Evolutionary conservation across 1,140 invertebrate genomes (phyloP).

Genomic region (Scylla paramamosain): DNA sequence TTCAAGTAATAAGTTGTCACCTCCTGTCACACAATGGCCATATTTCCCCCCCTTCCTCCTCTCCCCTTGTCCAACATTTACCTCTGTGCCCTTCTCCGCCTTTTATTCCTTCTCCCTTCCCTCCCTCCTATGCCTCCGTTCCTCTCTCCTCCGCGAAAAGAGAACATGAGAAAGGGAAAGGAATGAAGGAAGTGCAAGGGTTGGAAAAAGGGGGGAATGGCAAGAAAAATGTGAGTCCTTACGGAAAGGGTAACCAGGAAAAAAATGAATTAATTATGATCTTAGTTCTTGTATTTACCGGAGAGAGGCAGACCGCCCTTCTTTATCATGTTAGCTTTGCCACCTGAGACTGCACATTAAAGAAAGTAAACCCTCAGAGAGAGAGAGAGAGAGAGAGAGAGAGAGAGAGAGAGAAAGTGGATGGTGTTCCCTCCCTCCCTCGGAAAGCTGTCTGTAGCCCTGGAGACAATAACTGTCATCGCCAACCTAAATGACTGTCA

Average conservation of each 20-base stretch:
- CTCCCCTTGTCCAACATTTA: not conserved
- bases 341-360: too few species aligned
- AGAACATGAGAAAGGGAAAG: not conserved
- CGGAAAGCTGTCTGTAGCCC: not conserved
- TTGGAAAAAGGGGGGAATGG: not conserved
- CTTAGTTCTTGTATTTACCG: too few species aligned
- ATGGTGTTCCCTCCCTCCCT: not conserved
- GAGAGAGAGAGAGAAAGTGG: not conserved
- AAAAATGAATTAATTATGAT: too few species aligned
- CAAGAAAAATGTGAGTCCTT: not conserved
- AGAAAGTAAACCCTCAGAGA: too few species aligned
- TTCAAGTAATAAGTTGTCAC: constrained; percentile 23
- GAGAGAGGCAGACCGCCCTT: too few species aligned
- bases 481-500: not conserved
- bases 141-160: constrained; percentile 10
- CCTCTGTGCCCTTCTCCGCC: not conserved
- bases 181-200: not conserved
- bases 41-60: not conserved
- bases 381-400: too few species aligned
- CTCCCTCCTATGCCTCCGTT: not conserved
- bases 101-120: not conserved
- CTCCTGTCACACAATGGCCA: not conserved
- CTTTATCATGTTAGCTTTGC: too few species aligned
- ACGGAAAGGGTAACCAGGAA: too few species aligned
- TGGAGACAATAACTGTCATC: constrained; percentile 7